These are phyloP conservation scores for Podabrus alpinus DNA, from an alignment of 2,888 invertebrate genomes.

Conservation along the genomic window DNA sequence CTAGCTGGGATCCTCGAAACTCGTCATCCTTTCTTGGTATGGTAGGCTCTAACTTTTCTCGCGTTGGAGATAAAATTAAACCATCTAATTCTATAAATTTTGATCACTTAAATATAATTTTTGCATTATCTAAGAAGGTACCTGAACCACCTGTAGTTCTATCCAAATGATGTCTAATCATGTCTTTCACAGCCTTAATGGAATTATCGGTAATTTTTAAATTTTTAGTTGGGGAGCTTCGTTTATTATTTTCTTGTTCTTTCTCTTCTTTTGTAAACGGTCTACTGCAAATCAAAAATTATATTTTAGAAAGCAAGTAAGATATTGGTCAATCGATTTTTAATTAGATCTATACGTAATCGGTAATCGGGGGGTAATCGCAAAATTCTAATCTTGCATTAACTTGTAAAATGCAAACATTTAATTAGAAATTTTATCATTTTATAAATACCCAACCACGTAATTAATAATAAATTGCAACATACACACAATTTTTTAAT, in stretches of 20 bases:
- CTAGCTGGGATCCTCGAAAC: slow-evolving; percentile 55
- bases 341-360: no score
- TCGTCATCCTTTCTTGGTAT: slow-evolving; percentile 64
- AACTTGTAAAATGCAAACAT: no score
- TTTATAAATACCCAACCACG: no score
- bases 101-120: not conserved
- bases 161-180: slow-evolving; percentile 73
- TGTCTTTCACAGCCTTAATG: slow-evolving; percentile 64
- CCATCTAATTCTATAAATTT: slow-evolving; percentile 61
- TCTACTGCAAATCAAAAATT: slow-evolving; percentile 56
- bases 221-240: slow-evolving; percentile 73
- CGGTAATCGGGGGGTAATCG: no score
- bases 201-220: slow-evolving; percentile 54
- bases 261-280: slow-evolving; percentile 84
- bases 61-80: slow-evolving; percentile 70
- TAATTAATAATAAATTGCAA: no score
- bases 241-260: slow-evolving; percentile 82
- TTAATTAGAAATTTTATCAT: no score
- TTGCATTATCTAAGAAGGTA: slow-evolving; percentile 40
- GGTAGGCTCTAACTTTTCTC: slow-evolving; percentile 73
- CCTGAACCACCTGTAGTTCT: slow-evolving; percentile 70
- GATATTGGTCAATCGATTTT: not conserved
- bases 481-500: no score
- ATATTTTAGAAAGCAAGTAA: slow-evolving; percentile 15
- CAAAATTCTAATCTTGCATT: no score